phyloP scores from a whole-genome alignment of 2,888 invertebrate genomes.

The Sicus ferrugineus region DNA sequence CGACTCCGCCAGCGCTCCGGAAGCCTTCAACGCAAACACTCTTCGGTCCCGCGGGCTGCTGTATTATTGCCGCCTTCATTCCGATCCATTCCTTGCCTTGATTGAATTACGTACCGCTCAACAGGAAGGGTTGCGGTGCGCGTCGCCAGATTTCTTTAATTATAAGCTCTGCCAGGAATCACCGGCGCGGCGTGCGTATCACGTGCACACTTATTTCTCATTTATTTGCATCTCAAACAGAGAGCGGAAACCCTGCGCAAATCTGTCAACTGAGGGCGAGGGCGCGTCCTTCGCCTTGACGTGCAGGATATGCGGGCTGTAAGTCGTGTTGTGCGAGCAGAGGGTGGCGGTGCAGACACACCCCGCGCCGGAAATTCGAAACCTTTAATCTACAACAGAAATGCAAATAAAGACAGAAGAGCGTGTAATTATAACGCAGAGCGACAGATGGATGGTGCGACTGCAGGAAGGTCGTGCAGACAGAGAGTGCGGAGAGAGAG shows the following conservation, averaged over 20 bases:
- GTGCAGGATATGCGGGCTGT: not conserved
- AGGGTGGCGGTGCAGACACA: not conserved
- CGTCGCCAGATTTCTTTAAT: conserved; percentile 27
- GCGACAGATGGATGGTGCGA: conserved; percentile 2
- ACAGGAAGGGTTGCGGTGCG: too few species aligned
- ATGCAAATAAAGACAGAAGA: conserved; percentile 37
- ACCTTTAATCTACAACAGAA: conserved; percentile 39
- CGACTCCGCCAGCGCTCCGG: not conserved
- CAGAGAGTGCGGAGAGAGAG: not conserved
- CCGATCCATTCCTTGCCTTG: not conserved
- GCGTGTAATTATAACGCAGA: conserved; percentile 25
- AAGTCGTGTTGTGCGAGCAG: not conserved
- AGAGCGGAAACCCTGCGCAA: conserved; percentile 10
- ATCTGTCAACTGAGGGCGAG: not conserved
- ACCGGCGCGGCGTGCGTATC: conserved; percentile 6
- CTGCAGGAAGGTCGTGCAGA: conserved; percentile 25
- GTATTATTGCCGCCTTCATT: too few species aligned
- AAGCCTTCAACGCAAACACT: not conserved
- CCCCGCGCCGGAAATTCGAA: conserved; percentile 8
- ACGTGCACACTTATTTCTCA: conserved; percentile 16
- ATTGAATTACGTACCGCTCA: not conserved
- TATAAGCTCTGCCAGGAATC: conserved; percentile 31
- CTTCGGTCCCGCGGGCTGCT: not conserved
- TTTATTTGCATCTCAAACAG: conserved; percentile 32
- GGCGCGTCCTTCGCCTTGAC: not conserved